These are phyloP conservation scores for Bubalus kerabau DNA, from an alignment of 2,113 vertebrate genomes.

Conservation along the genomic window DNA sequence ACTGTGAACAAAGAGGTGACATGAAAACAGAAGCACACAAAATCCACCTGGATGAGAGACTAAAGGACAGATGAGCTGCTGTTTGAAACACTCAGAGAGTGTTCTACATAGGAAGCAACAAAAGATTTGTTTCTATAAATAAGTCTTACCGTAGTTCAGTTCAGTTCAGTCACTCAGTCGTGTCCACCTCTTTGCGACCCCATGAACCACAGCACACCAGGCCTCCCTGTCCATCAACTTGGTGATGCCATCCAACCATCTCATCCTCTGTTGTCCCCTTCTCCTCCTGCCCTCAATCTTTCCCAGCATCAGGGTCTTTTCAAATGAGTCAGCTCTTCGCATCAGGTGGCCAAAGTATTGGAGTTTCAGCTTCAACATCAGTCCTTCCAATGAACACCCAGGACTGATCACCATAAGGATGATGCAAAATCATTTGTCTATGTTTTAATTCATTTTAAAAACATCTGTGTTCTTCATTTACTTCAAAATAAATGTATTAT, in stretches of 20 bases:
- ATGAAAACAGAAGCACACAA: not conserved
- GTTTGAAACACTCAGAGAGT: not conserved
- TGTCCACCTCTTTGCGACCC: too few relatives aligned
- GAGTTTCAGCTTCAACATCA: too few relatives aligned
- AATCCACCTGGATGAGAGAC: not conserved
- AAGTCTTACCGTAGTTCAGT: not conserved
- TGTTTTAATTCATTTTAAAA: constrained; percentile 1
- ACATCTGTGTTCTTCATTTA: not conserved
- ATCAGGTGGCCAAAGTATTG: too few relatives aligned
- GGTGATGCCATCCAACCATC: too few relatives aligned
- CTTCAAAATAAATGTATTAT: not conserved
- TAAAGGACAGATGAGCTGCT: not conserved
- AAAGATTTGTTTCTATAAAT: not conserved
- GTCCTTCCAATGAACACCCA: too few relatives aligned
- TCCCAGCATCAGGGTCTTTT: too few relatives aligned
- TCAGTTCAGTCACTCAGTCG: too few relatives aligned
- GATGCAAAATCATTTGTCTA: not conserved
- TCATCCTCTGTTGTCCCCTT: too few relatives aligned
- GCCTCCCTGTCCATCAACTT: too few relatives aligned
- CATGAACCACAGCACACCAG: too few relatives aligned
- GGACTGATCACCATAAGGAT: not conserved
- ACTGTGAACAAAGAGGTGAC: not conserved
- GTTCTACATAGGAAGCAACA: not conserved
- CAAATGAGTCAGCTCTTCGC: too few relatives aligned
- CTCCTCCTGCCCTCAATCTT: too few relatives aligned